phyloP scores from a whole-genome alignment of 1,140 invertebrate species.

The Sesamia nonagrioides region DNA sequence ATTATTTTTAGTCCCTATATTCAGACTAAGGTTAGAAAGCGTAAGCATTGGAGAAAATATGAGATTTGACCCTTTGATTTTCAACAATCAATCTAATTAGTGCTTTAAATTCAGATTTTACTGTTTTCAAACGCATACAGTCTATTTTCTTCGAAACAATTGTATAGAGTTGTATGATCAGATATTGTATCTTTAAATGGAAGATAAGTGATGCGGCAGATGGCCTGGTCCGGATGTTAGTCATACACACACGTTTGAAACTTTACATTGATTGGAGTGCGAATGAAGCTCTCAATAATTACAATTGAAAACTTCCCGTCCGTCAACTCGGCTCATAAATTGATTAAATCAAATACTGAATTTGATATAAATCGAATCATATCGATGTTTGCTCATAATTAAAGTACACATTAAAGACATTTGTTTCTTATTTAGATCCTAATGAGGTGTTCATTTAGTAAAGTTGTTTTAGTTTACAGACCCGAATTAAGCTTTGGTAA shows the following conservation, averaged over 20 bases:
- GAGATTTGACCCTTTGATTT: too few species aligned
- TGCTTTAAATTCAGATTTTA: background rate
- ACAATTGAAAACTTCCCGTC: conserved; percentile 85
- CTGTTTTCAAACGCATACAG: background rate
- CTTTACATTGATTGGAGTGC: conserved; percentile 64
- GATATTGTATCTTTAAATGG: conserved; percentile 29
- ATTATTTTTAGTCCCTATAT: too few species aligned
- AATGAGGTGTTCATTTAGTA: too few species aligned
- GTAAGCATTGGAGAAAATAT: too few species aligned
- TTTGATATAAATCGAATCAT: conserved; percentile 19
- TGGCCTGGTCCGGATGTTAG: conserved; percentile 82
- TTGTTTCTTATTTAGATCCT: too few species aligned
- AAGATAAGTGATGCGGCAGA: conserved; percentile 51
- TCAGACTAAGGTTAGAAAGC: too few species aligned
- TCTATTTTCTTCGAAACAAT: background rate
- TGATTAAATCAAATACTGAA: conserved; percentile 64
- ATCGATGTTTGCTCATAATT: too few species aligned
- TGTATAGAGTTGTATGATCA: background rate
- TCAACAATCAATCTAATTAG: too few species aligned
- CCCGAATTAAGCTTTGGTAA: too few species aligned
- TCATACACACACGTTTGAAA: conserved; percentile 67
- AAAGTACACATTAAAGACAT: too few species aligned
- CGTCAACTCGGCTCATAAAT: conserved; percentile 59
- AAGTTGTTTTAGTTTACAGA: too few species aligned
- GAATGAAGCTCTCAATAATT: conserved; percentile 73